phyloP scores from a whole-genome alignment of 2,113 vertebrate species.

The Sterrhoptilus dennistouni region DNA sequence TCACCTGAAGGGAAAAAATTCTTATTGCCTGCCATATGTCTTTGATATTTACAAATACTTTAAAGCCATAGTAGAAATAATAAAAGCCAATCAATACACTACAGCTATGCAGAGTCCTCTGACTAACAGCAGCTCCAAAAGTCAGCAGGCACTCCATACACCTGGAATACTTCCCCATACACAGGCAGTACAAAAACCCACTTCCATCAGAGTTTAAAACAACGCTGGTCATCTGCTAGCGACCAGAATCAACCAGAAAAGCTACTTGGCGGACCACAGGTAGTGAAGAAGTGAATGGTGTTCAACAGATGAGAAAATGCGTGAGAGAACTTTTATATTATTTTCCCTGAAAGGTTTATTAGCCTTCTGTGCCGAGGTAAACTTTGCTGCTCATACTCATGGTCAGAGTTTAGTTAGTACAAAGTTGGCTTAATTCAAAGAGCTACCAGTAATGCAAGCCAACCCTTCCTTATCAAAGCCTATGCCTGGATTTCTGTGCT shows the following conservation, averaged over 20 bases:
- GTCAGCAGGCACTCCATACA: neutral
- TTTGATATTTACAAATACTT: neutral
- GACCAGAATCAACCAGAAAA: neutral
- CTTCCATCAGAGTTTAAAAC: neutral
- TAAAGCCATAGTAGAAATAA: neutral
- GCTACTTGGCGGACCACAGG: neutral
- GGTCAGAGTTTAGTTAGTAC: neutral
- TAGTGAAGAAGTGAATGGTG: neutral
- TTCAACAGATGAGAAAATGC: neutral
- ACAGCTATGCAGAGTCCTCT: neutral
- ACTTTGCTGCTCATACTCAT: neutral
- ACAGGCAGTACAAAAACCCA: neutral
- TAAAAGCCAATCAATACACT: neutral
- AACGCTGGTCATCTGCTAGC: neutral
- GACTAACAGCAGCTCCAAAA: neutral
- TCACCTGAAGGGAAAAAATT: neutral
- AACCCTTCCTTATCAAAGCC: neutral
- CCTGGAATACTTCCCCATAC: neutral
- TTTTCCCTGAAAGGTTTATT: neutral
- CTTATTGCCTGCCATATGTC: neutral
- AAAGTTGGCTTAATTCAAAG: neutral
- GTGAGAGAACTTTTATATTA: neutral
- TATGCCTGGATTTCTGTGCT: neutral
- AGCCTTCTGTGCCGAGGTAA: neutral
- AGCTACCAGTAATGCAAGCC: neutral